These are phyloP conservation scores for Cryptophagus acutangulus DNA, from an alignment of 2,888 invertebrate genomes.

Conservation along the genomic window DNA sequence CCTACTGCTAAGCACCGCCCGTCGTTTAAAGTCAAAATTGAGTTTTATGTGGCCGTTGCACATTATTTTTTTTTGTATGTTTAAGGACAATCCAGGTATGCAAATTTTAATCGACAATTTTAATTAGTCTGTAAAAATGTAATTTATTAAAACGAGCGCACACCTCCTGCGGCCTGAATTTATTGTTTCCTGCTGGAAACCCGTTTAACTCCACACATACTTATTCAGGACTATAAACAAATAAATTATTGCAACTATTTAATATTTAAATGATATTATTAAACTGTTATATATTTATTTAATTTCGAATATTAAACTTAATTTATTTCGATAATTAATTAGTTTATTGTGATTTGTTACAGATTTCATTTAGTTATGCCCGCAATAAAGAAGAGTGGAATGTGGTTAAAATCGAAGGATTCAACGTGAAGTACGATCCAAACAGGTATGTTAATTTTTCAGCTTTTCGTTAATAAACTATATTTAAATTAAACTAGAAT, in stretches of 20 bases:
- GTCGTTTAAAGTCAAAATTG: no score
- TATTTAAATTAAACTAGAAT: no score
- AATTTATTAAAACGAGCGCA: slow-evolving; percentile 1
- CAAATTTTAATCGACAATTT: slow-evolving; percentile 20
- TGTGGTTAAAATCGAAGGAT: slow-evolving; percentile 79
- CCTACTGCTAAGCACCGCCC: no score
- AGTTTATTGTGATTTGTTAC: slow-evolving; percentile 35
- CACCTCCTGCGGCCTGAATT: slow-evolving; percentile 20
- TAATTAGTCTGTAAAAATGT: slow-evolving; percentile 18
- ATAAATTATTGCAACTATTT: slow-evolving; percentile 8
- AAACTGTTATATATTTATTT: not conserved
- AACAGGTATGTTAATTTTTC: slow-evolving; percentile 59
- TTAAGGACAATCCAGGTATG: slow-evolving; percentile 9
- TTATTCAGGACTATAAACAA: slow-evolving; percentile 14
- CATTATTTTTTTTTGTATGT: no score
- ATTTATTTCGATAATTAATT: not conserved
- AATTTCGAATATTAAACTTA: not conserved
- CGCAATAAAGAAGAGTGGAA: slow-evolving; percentile 78
- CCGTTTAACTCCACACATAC: not conserved
- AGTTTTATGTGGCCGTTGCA: no score
- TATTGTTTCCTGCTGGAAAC: slow-evolving; percentile 18
- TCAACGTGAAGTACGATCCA: slow-evolving; percentile 73
- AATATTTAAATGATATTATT: slow-evolving; percentile 1
- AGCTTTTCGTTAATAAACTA: no score
- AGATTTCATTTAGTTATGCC: slow-evolving; percentile 84